A percentile compares a stretch with the other conserved stretches of the same genome.
These are phyloP conservation scores for Epizoanthus stellaris DNA, from an alignment of 92 coral and sea anemone genomes.

Conservation along the genomic window DNA sequence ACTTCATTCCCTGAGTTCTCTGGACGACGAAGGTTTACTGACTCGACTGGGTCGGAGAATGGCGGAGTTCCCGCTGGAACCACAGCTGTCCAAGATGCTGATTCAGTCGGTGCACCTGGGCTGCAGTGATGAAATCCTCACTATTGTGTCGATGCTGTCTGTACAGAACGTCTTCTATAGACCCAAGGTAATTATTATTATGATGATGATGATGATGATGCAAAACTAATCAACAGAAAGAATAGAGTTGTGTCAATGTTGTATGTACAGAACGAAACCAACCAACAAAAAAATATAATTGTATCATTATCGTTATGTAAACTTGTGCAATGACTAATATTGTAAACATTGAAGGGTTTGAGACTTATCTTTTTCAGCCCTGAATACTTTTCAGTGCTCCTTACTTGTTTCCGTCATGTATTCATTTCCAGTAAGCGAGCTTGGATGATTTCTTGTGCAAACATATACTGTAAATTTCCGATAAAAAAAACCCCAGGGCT, in stretches of 20 bases:
- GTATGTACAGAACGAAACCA: background rate
- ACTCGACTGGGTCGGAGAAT: conserved; percentile 95
- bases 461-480: no score
- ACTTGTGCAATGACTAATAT: no score
- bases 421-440: no score
- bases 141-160: conserved; percentile 95
- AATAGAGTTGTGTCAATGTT: background rate
- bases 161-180: conserved; percentile 97
- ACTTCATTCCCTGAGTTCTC: conserved; percentile 91
- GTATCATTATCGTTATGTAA: no score
- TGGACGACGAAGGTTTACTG: conserved; percentile 93
- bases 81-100: conserved; percentile 94
- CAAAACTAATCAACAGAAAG: background rate
- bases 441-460: no score
- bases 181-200: conserved; percentile 98
- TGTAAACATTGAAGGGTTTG: no score
- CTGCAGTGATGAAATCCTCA: conserved; percentile 95
- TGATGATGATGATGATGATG: no score
- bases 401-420: no score
- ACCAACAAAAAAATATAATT: no score
- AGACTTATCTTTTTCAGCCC: no score
- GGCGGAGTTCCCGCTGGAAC: conserved; percentile 99
- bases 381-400: no score
- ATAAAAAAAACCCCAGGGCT: no score
- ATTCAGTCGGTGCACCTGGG: conserved; percentile 98